Percentiles rank a stretch among this genome's conserved stretches.
These are phyloP conservation scores for Marmota flaviventris DNA, from an alignment of 2,113 vertebrate species.

Conservation along the genomic window DNA sequence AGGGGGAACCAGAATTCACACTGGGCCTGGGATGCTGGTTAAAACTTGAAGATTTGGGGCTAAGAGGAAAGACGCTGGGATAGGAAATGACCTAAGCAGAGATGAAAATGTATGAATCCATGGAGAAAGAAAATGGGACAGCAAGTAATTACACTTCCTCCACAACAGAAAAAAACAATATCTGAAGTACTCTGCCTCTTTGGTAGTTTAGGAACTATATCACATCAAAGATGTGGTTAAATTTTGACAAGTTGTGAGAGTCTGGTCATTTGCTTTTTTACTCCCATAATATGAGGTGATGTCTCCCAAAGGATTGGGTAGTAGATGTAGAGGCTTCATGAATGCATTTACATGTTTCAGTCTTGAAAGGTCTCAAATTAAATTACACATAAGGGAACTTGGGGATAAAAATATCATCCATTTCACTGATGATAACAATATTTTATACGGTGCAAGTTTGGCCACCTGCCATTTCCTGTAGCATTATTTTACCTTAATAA, in stretches of 20 bases:
- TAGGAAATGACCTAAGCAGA: background rate
- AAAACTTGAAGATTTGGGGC: background rate
- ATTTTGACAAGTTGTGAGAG: background rate
- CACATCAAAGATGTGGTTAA: background rate
- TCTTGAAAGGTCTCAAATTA: background rate
- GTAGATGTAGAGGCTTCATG: background rate
- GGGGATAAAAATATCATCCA: background rate
- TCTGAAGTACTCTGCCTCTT: background rate
- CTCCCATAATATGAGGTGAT: background rate
- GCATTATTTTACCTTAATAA: conserved; percentile 42
- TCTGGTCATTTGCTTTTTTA: background rate
- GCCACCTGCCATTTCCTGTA: background rate
- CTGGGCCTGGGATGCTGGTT: background rate
- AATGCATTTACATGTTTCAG: background rate
- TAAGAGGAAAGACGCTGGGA: background rate
- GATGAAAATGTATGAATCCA: background rate
- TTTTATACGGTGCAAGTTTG: background rate
- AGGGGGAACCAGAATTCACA: background rate
- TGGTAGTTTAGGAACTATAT: background rate
- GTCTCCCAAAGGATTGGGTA: background rate
- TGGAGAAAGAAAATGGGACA: background rate
- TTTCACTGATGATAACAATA: background rate
- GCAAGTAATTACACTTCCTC: background rate
- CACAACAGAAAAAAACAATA: background rate
- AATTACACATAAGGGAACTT: background rate